Evolutionary conservation across 2,113 vertebrate genomes (phyloP), one percentile per base, ranked within the genome.

Genomic region (Salvelinus sp.): DNA sequence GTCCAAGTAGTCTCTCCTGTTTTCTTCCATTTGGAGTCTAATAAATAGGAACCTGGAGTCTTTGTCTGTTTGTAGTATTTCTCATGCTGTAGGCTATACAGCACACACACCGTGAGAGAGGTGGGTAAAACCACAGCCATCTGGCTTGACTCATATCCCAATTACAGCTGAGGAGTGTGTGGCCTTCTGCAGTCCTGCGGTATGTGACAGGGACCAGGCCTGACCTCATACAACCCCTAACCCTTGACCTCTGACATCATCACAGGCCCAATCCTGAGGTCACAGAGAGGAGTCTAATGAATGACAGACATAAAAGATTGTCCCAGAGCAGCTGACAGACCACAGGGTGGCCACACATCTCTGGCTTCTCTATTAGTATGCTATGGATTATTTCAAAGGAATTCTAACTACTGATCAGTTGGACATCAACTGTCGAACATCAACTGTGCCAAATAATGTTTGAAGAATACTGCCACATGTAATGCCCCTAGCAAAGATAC

Each of bases 251-350:
- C 48, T 54, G 48, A 54, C 48, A 54, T 54, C 67, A 64, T 50
- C 58, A 64, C 65, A 74, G 44, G n/a, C 28, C 7, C 30, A 62
- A 30, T 58, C 16, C 20, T 13, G 65, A 47, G 64, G 50, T 69
- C 30, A 48, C 14, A 69, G 64, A 47, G 3, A 27, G 73, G 73
- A 67, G 48, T 30, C 62, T 47, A 74, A 74, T 74, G 73, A 75
- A 22, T 54, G 25, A 58, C 48, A 58, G 22, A 70, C 44, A 38
- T 23, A 27, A 16, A 27, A 71, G 50, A 72, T 14, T 20, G 7
- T 6, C 14, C 2, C 13, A 27, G 33, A 20, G 22, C 13, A 60
- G 50, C 25, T 38, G 16, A 23, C 30, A n/a, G 67, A 22, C 7
- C 54, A 33, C 33, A 68, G 28, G 33, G 2, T 38, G 66, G 20